A percentile compares a stretch with the other conserved stretches of the same genome.
phyloP scores from a whole-genome alignment of 2,888 invertebrate genomes.

The Agrochola lychnidis region DNA sequence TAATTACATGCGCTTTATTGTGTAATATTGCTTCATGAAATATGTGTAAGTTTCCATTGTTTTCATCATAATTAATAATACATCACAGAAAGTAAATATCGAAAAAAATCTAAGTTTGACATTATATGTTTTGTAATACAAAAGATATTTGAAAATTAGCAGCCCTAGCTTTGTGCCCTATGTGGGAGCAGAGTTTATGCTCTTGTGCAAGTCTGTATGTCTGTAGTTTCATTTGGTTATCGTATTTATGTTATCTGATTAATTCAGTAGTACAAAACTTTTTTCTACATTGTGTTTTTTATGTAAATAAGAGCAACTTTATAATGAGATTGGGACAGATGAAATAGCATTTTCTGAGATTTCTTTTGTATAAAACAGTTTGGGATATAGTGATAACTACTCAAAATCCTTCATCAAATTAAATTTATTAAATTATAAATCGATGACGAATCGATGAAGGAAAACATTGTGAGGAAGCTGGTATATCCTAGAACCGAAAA shows the following conservation, averaged over 20 bases:
- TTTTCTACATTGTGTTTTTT: constrained; percentile 44
- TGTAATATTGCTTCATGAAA: background rate
- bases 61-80: background rate
- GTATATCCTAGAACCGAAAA: no score
- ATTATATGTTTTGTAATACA: no score
- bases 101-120: no score
- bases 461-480: no score
- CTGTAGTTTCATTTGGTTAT: constrained; percentile 64
- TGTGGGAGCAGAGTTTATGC: constrained; percentile 57
- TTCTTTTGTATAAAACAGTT: background rate
- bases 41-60: background rate
- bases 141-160: background rate
- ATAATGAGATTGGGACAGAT: constrained; percentile 35
- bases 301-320: constrained; percentile 42
- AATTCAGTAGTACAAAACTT: constrained; percentile 62
- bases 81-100: background rate
- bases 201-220: constrained; percentile 59
- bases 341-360: background rate
- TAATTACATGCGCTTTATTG: no score
- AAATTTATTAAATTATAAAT: background rate
- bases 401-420: background rate
- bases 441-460: no score
- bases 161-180: constrained; percentile 46
- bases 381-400: background rate
- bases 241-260: constrained; percentile 65